phyloP scores from a whole-genome alignment of 2,113 vertebrate species.

The Macquaria ambigua region DNA sequence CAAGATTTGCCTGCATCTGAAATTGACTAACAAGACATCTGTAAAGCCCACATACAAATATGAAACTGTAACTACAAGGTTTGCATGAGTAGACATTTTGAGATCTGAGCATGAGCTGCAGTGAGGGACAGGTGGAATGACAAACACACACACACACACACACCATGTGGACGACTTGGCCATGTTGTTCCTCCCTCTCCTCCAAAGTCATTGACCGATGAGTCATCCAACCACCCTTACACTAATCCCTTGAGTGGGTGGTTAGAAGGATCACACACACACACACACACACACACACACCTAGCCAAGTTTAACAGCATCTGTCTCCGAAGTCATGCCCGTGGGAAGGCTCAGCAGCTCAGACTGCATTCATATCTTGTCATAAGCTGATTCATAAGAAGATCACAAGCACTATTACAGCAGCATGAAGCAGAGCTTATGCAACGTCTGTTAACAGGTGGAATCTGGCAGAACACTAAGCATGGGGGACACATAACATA shows the following conservation, averaged over 20 bases:
- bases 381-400: conserved; percentile 70
- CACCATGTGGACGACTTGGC: conserved; percentile 54
- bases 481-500: conserved; percentile 48
- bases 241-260: conserved; percentile 68
- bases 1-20: not conserved
- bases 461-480: conserved; percentile 32
- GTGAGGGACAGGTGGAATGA: conserved; percentile 51
- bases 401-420: conserved; percentile 49
- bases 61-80: conserved; percentile 5
- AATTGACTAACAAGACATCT: not conserved
- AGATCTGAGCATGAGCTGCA: conserved; percentile 29
- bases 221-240: conserved; percentile 67
- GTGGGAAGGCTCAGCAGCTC: conserved; percentile 59
- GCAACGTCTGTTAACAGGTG: conserved; percentile 63
- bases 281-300: conserved; percentile 44
- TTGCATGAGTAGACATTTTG: conserved; percentile 28
- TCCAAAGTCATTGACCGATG: conserved; percentile 69
- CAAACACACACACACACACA: conserved; percentile 30
- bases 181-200: conserved; percentile 46
- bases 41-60: conserved; percentile 4
- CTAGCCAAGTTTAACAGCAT: conserved; percentile 61
- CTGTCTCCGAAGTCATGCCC: conserved; percentile 62
- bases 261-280: conserved; percentile 46
- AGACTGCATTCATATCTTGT: conserved; percentile 51
- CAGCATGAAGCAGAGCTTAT: conserved; percentile 37